Evolutionary conservation across 2,113 vertebrate genomes (phyloP).

Genomic region (Miniopterus natalensis): DNA sequence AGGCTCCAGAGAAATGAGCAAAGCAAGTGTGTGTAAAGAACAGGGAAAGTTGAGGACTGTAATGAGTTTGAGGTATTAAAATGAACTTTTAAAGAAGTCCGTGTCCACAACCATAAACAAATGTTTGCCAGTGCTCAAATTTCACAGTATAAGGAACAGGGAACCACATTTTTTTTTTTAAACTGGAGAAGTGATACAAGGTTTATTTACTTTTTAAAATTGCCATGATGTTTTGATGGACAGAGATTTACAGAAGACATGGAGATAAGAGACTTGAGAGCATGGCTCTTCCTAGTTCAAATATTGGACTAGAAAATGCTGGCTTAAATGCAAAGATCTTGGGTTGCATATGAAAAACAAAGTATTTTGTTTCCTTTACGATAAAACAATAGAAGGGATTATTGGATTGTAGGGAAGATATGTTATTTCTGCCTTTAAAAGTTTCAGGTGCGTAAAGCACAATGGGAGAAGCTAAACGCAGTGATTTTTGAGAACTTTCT

Average conservation of each 20-base stretch:
- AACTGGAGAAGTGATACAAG: neutral
- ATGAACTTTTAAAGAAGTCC: neutral
- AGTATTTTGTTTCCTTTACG: neutral
- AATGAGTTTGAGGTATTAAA: neutral
- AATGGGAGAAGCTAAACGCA: neutral
- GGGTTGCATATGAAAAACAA: neutral
- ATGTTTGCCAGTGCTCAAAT: neutral
- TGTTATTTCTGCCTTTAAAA: neutral
- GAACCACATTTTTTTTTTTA: neutral
- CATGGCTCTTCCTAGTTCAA: neutral
- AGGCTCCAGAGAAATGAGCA: neutral
- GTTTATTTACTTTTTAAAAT: conserved; percentile 24
- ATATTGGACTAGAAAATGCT: neutral
- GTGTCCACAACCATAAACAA: neutral
- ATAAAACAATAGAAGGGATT: neutral
- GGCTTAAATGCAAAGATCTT: neutral
- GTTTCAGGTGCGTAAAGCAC: neutral
- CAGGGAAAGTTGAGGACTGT: neutral
- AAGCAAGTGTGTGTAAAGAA: neutral
- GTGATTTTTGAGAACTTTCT: neutral
- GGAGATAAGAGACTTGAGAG: neutral
- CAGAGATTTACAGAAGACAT: neutral
- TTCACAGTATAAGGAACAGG: neutral
- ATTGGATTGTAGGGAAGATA: neutral
- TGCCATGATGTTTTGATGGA: neutral